Evolutionary conservation across 2,113 vertebrate genomes (phyloP).

Genomic region (Rhinoderma darwinii): DNA sequence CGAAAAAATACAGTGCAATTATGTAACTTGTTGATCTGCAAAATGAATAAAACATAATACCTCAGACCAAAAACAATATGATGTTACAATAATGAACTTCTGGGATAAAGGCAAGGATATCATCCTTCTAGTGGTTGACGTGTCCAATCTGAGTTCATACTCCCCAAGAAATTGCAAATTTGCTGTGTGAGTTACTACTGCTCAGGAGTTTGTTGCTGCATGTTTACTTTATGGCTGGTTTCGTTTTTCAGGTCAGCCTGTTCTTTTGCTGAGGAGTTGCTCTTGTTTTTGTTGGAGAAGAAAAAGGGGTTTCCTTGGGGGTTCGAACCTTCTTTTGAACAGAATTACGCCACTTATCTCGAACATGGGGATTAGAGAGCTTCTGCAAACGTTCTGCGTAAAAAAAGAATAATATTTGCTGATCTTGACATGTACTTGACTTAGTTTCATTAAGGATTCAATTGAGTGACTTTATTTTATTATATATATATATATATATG

Average conservation of each 20-base stretch:
- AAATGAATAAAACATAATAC: no score
- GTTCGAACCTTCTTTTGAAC: constrained; percentile 13
- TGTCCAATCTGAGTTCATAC: not conserved
- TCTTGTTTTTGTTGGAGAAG: constrained; percentile 19
- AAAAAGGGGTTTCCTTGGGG: constrained; percentile 27
- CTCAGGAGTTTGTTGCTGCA: not conserved
- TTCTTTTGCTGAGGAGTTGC: constrained; percentile 37
- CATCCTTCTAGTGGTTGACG: not conserved
- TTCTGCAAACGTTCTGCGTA: constrained; percentile 57
- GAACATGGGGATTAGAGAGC: not conserved
- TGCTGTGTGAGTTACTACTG: not conserved
- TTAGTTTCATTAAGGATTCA: no score
- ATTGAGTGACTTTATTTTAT: not conserved
- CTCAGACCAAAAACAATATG: no score
- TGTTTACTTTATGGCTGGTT: not conserved
- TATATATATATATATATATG: not conserved
- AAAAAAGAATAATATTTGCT: not conserved
- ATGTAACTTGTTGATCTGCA: no score
- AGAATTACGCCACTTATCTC: not conserved
- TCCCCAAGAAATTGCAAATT: no score
- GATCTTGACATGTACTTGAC: not conserved
- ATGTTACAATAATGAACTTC: no score
- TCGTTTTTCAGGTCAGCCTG: not conserved
- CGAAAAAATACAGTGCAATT: no score
- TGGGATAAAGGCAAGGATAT: no score